Conservation (phyloP, 2,888 invertebrate genomes). For the Eristalis pertinax region DNA sequence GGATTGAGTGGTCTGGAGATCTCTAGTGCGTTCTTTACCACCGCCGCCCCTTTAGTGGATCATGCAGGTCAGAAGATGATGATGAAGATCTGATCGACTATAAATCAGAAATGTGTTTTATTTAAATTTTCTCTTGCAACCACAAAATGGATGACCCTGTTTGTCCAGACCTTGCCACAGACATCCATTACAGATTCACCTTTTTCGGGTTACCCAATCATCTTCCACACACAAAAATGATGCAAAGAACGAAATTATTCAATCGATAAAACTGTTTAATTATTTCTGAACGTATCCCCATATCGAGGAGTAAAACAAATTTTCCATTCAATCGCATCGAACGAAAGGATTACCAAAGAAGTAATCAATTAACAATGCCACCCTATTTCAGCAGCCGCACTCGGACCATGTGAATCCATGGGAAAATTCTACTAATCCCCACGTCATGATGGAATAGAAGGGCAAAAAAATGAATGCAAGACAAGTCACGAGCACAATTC, state of each 20-base stretch:
- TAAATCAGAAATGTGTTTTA: too few species aligned
- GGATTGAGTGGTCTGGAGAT: too few species aligned
- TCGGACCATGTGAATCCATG: background rate
- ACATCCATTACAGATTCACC: too few species aligned
- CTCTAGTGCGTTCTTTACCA: too few species aligned
- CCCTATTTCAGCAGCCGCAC: background rate
- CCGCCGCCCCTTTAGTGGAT: too few species aligned
- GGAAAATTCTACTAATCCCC: background rate
- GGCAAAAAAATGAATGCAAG: background rate
- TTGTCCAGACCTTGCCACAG: too few species aligned
- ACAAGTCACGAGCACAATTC: slow-evolving; percentile 20
- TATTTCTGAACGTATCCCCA: background rate
- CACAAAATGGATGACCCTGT: too few species aligned
- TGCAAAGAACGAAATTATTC: background rate
- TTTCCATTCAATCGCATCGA: background rate
- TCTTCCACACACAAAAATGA: background rate
- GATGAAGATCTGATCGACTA: too few species aligned
- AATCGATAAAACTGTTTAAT: background rate
- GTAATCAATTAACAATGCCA: background rate
- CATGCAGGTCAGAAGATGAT: too few species aligned
- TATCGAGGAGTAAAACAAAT: background rate
- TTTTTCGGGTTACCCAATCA: background rate
- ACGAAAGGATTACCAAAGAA: background rate
- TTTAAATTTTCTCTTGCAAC: too few species aligned
- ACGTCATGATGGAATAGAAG: background rate